phyloP scores from a whole-genome alignment of 2,113 vertebrate species.

The Leptocoma aspasia region DNA sequence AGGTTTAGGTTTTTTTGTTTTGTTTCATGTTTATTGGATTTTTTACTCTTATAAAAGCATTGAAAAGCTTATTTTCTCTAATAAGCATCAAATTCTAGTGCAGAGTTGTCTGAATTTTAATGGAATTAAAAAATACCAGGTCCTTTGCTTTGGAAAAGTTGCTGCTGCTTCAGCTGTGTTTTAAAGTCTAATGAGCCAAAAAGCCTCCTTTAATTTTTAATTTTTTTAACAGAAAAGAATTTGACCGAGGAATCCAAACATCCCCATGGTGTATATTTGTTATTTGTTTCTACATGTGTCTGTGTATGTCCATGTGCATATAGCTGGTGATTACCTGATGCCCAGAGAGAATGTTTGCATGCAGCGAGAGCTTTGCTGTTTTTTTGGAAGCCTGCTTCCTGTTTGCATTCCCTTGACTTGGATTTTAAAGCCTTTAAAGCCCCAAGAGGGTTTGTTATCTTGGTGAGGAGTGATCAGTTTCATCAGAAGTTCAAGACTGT shows the following conservation, averaged over 20 bases:
- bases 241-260: not conserved
- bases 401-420: not conserved
- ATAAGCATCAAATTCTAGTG: not conserved
- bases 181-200: not conserved
- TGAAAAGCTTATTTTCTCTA: not conserved
- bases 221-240: not conserved
- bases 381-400: not conserved
- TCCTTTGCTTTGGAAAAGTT: not conserved
- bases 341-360: not conserved
- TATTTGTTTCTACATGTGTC: not conserved
- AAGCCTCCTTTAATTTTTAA: not conserved
- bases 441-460: not conserved
- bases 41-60: not conserved
- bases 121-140: not conserved
- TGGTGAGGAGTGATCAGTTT: not conserved
- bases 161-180: not conserved
- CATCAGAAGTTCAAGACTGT: constrained; percentile 26
- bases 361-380: not conserved
- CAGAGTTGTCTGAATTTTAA: not conserved
- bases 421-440: not conserved
- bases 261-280: not conserved
- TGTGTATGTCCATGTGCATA: not conserved
- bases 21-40: not conserved
- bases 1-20: not conserved
- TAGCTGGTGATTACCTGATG: not conserved